Percentiles rank a stretch among this genome's conserved stretches.
Evolutionary conservation across 1,140 invertebrate genomes (phyloP).

Genomic region (Brachionus asplanchnoidis): DNA sequence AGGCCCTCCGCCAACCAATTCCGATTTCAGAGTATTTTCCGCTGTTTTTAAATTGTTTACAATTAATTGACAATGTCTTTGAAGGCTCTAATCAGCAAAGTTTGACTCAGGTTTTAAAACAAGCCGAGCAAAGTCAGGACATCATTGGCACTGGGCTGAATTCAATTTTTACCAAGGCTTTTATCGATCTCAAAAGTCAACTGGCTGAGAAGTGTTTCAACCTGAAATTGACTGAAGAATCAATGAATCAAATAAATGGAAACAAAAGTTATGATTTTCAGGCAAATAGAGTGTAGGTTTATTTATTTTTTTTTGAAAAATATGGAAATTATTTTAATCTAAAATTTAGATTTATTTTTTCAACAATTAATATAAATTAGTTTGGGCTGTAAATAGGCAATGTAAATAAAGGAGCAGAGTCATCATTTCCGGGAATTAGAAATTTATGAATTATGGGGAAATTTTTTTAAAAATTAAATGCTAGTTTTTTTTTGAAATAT

Average conservation of each 20-base stretch:
- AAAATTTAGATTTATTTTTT: too few species aligned
- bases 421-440: too few species aligned
- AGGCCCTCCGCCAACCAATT: background rate
- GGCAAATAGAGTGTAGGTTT: background rate
- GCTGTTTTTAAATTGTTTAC: background rate
- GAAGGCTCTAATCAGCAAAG: background rate
- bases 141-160: background rate
- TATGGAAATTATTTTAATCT: background rate
- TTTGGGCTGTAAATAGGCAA: too few species aligned
- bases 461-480: too few species aligned
- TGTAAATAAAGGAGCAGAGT: too few species aligned
- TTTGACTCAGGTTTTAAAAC: background rate
- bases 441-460: too few species aligned
- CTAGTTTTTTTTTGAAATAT: too few species aligned
- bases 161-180: background rate
- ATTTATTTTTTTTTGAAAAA: background rate
- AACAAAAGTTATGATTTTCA: constrained; percentile 1
- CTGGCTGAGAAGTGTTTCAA: constrained; percentile 11
- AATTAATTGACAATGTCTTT: background rate
- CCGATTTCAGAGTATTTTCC: background rate
- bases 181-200: background rate
- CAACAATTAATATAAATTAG: too few species aligned
- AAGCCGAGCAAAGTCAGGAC: background rate
- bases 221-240: background rate
- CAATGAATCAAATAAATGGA: constrained; percentile 1